phyloP scores from a whole-genome alignment of 2,888 invertebrate genomes.

The Kuschelorhynchus macadamiae region DNA sequence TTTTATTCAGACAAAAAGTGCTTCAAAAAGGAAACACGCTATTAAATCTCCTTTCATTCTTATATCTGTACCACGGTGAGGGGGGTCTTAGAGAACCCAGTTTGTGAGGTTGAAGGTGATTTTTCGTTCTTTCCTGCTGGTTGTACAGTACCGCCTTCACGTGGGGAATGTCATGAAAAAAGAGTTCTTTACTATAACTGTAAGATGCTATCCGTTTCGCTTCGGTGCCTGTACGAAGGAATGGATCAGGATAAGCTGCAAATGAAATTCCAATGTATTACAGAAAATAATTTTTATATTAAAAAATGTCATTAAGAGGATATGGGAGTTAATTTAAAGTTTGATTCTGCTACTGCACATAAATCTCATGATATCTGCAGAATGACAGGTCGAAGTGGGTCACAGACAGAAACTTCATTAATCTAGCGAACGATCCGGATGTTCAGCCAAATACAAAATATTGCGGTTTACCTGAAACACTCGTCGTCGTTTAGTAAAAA shows the following conservation, averaged over 20 bases:
- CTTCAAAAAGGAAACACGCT: too few relatives aligned
- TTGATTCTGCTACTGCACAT: too few relatives aligned
- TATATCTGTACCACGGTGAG: conserved; percentile 71
- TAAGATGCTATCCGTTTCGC: conserved; percentile 73
- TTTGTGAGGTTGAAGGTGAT: conserved; percentile 74
- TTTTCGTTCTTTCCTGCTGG: conserved; percentile 73
- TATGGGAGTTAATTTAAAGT: too few relatives aligned
- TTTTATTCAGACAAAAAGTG: too few relatives aligned
- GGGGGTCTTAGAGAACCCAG: conserved; percentile 75
- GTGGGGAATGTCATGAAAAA: conserved; percentile 78
- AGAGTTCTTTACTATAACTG: conserved; percentile 72
- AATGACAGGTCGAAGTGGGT: too few relatives aligned
- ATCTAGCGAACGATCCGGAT: too few relatives aligned
- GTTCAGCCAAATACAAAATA: too few relatives aligned
- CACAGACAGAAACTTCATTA: too few relatives aligned
- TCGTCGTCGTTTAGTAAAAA: too few relatives aligned
- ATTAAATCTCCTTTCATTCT: conserved; percentile 22
- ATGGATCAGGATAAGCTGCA: conserved; percentile 72
- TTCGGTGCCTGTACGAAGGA: conserved; percentile 73
- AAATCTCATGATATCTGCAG: too few relatives aligned
- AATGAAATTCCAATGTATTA: conserved; percentile 19
- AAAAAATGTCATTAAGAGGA: too few relatives aligned
- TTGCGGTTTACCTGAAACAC: too few relatives aligned
- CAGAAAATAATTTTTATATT: background rate
- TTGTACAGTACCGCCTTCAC: conserved; percentile 74